phyloP scores from a whole-genome alignment of 1,140 invertebrate genomes.

The Eciton burchellii region DNA sequence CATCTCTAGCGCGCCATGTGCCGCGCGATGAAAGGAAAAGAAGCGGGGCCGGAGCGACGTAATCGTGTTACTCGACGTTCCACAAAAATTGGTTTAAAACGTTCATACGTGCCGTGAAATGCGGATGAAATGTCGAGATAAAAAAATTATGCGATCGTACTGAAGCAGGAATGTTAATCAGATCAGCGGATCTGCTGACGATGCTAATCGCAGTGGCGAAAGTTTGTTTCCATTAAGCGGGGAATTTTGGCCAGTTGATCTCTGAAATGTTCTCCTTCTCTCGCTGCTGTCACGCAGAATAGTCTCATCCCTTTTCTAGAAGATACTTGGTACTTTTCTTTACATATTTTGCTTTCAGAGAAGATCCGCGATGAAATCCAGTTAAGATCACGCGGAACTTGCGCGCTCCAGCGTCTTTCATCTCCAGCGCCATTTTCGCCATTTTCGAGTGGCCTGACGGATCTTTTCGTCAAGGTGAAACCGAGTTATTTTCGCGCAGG shows the following conservation, averaged over 20 bases:
- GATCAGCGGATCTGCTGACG: neutral
- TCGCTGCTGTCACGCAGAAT: neutral
- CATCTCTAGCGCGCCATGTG: conserved; percentile 17
- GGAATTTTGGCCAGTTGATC: neutral
- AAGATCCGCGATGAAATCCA: neutral
- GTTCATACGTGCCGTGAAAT: conserved; percentile 12
- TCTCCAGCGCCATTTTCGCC: neutral
- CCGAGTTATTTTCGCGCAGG: neutral
- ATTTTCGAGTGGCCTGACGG: neutral
- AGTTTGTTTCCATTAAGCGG: conserved; percentile 9
- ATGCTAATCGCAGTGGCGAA: neutral
- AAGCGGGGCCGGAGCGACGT: conserved; percentile 31
- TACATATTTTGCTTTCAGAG: neutral
- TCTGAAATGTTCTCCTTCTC: neutral
- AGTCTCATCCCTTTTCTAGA: neutral
- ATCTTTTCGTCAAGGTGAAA: neutral
- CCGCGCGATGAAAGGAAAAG: neutral
- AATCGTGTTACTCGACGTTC: conserved; percentile 47
- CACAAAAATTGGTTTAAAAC: conserved; percentile 47
- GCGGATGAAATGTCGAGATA: conserved; percentile 8
- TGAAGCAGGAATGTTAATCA: neutral
- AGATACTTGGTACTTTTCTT: neutral
- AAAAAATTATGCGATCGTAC: conserved; percentile 25
- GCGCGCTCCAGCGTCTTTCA: neutral
- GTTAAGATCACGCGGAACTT: neutral